These are phyloP conservation scores for Plebejus argus DNA, from an alignment of 2,888 invertebrate genomes.

Conservation along the genomic window DNA sequence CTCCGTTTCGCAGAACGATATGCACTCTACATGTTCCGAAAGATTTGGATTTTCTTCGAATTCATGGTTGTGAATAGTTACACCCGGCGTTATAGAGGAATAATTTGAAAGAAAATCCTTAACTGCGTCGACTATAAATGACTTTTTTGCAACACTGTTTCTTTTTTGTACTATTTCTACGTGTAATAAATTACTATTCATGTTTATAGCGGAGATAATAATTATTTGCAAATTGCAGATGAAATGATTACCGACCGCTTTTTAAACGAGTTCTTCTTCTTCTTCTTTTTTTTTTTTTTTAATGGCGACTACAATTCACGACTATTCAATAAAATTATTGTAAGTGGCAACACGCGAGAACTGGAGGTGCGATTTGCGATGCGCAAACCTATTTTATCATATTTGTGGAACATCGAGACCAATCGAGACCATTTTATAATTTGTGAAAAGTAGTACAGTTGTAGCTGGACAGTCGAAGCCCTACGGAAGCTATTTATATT, in stretches of 20 bases:
- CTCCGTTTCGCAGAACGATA: slow-evolving; percentile 65
- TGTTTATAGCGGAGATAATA: too few relatives aligned
- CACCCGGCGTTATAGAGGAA: slow-evolving; percentile 58
- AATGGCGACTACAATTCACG: too few relatives aligned
- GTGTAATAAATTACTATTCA: slow-evolving; percentile 57
- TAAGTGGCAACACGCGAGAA: not conserved
- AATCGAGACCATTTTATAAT: not conserved
- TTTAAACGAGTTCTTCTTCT: not conserved
- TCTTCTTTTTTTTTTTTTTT: too few relatives aligned
- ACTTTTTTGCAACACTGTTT: slow-evolving; percentile 57
- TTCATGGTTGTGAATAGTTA: slow-evolving; percentile 49
- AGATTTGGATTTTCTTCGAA: slow-evolving; percentile 56
- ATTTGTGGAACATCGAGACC: not conserved
- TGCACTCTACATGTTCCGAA: slow-evolving; percentile 58
- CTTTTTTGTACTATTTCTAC: slow-evolving; percentile 67
- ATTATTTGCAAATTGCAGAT: too few relatives aligned
- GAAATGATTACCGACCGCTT: too few relatives aligned
- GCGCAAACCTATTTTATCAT: slow-evolving; percentile 13
- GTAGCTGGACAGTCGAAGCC: not conserved
- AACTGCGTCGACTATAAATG: slow-evolving; percentile 56
- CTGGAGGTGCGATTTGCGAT: not conserved
- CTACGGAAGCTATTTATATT: slow-evolving; percentile 8
- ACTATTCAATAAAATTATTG: too few relatives aligned
- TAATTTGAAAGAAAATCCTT: slow-evolving; percentile 58
- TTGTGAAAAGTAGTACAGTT: not conserved